Conservation (phyloP, 2,797 vertebrate species). For the Sebastiscus tertius region DNA sequence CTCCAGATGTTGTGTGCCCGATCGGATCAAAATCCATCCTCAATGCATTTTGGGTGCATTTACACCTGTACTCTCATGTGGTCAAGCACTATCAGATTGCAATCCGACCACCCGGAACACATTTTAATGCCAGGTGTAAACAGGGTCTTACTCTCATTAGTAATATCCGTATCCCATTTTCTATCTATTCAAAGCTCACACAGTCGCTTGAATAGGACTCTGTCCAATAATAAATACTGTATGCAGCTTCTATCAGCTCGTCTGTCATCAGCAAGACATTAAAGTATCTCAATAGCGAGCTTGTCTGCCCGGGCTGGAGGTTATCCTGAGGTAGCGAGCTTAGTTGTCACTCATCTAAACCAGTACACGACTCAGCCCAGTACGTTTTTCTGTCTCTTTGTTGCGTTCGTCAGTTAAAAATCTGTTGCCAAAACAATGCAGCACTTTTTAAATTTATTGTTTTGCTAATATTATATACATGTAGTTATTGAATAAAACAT, state of each 20-base stretch:
- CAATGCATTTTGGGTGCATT: no score
- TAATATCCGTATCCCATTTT: background rate
- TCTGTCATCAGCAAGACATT: slow-evolving; percentile 32
- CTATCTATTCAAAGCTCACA: background rate
- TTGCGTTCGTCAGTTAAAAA: background rate
- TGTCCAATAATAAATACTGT: slow-evolving; percentile 31
- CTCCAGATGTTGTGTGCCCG: no score
- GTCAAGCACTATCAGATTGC: no score
- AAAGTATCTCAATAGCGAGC: slow-evolving; percentile 11
- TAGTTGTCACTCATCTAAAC: background rate
- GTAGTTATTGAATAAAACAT: background rate
- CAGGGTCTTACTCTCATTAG: background rate
- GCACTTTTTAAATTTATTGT: background rate
- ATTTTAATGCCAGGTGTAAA: no score
- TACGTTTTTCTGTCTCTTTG: background rate
- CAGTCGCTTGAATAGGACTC: background rate
- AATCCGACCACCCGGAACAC: rapidly evolving
- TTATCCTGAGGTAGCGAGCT: background rate
- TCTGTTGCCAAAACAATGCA: background rate
- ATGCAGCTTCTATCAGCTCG: slow-evolving; percentile 15
- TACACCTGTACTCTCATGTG: no score
- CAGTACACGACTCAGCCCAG: background rate
- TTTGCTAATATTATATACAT: background rate
- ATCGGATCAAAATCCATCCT: no score
- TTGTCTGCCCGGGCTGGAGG: background rate